These are phyloP conservation scores for Peromyscus aztecus DNA, from an alignment of 2,797 vertebrate species.

Conservation along the genomic window DNA sequence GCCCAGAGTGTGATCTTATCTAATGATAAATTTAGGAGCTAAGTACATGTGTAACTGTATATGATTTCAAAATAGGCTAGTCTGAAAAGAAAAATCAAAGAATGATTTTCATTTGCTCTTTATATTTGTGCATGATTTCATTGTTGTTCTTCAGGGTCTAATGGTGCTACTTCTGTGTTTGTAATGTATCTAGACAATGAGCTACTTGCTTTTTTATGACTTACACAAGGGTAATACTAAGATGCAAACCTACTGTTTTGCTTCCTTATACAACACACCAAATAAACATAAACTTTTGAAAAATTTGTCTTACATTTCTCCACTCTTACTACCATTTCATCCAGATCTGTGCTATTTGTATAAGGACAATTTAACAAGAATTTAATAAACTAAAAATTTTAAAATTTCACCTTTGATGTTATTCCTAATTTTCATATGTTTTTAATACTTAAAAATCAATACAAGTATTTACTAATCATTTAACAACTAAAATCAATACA, in stretches of 20 bases:
- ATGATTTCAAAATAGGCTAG: neutral
- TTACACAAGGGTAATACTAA: neutral
- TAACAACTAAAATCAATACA: slow-evolving; percentile 68
- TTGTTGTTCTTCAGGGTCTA: neutral
- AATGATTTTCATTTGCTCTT: slow-evolving; percentile 30
- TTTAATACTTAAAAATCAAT: slow-evolving; percentile 17
- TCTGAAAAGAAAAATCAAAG: neutral
- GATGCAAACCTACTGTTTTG: neutral
- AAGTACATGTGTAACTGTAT: neutral
- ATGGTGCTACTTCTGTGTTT: neutral
- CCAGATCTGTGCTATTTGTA: neutral
- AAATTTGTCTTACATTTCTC: neutral
- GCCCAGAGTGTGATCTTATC: neutral
- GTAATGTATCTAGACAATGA: neutral
- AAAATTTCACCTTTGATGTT: slow-evolving; percentile 31
- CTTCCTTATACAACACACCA: neutral
- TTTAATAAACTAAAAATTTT: neutral
- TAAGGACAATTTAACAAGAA: neutral
- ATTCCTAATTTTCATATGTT: slow-evolving; percentile 16
- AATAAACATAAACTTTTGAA: neutral
- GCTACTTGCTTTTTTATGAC: neutral
- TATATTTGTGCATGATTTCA: neutral
- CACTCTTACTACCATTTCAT: neutral
- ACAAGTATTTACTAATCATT: neutral
- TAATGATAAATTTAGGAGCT: neutral